These are phyloP conservation scores for Embidobia sp. DNA, from an alignment of 2,888 invertebrate genomes.

Conservation along the genomic window DNA sequence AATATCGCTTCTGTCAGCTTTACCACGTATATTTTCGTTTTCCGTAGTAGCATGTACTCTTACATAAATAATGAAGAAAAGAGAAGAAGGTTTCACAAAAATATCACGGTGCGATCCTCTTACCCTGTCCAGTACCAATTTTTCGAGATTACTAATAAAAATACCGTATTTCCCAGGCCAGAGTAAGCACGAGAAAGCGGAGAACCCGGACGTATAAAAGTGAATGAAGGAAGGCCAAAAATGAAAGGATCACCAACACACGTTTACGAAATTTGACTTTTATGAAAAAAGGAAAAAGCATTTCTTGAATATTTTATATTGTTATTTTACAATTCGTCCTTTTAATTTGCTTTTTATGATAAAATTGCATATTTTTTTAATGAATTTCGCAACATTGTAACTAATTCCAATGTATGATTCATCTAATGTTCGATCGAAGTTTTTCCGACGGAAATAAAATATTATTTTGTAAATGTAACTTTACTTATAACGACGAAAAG, in stretches of 20 bases:
- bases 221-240: slow-evolving; percentile 19
- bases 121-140: slow-evolving; percentile 67
- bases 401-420: too few species aligned
- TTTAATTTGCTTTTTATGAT: too few species aligned
- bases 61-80: slow-evolving; percentile 40
- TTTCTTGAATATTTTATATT: slow-evolving; percentile 1
- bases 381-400: too few species aligned
- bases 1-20: too few species aligned
- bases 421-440: too few species aligned
- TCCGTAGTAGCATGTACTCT: slow-evolving; percentile 3
- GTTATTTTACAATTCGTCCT: too few species aligned
- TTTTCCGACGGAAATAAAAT: too few species aligned
- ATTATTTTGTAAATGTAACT: too few species aligned
- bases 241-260: slow-evolving; percentile 53
- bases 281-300: slow-evolving; percentile 3
- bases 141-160: slow-evolving; percentile 71
- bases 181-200: slow-evolving; percentile 30
- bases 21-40: too few species aligned
- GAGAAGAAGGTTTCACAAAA: slow-evolving; percentile 15
- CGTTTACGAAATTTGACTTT: slow-evolving; percentile 26
- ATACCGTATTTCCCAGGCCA: slow-evolving; percentile 65
- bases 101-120: slow-evolving; percentile 56
- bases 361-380: too few species aligned
- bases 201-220: slow-evolving; percentile 9
- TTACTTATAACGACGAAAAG: too few species aligned